These are phyloP conservation scores for Bicyclus anynana DNA, from an alignment of 1,140 invertebrate genomes.

Conservation along the genomic window DNA sequence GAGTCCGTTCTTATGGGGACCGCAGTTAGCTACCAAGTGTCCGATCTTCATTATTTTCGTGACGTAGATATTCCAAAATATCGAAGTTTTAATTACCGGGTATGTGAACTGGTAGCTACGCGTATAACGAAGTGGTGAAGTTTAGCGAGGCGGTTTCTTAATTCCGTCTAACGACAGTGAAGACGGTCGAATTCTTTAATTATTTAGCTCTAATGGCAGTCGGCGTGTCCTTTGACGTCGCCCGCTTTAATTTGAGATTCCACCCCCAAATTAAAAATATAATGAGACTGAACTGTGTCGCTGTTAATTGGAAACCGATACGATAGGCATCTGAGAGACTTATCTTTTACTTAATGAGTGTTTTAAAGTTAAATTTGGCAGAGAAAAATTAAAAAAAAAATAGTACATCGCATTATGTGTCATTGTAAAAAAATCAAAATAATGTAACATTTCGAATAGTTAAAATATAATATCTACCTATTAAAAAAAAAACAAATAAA, in stretches of 20 bases:
- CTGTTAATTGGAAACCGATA: constrained; percentile 76
- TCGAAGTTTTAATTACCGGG: background rate
- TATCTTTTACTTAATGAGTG: background rate
- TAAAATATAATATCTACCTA: no score
- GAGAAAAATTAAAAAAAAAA: no score
- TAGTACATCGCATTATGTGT: no score
- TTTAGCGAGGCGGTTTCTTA: constrained; percentile 60
- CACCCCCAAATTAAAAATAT: constrained; percentile 77
- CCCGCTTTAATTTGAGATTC: constrained; percentile 71
- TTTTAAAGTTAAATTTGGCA: background rate
- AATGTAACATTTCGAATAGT: no score
- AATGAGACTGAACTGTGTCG: constrained; percentile 67
- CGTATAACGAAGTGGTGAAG: constrained; percentile 59
- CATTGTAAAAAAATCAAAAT: no score
- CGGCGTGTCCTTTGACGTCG: constrained; percentile 71
- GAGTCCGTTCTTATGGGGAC: no score
- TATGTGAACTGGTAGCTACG: background rate
- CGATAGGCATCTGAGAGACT: constrained; percentile 37
- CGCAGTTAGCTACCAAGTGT: no score
- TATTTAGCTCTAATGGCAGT: constrained; percentile 73
- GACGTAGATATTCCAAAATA: no score
- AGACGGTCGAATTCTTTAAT: constrained; percentile 74
- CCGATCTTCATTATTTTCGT: no score
- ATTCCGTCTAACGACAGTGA: constrained; percentile 67
- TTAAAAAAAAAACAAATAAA: no score